Base-by-base conservation (phyloP, 2,797 vertebrate genomes). In the Aplochiton taeniatus region DNA sequence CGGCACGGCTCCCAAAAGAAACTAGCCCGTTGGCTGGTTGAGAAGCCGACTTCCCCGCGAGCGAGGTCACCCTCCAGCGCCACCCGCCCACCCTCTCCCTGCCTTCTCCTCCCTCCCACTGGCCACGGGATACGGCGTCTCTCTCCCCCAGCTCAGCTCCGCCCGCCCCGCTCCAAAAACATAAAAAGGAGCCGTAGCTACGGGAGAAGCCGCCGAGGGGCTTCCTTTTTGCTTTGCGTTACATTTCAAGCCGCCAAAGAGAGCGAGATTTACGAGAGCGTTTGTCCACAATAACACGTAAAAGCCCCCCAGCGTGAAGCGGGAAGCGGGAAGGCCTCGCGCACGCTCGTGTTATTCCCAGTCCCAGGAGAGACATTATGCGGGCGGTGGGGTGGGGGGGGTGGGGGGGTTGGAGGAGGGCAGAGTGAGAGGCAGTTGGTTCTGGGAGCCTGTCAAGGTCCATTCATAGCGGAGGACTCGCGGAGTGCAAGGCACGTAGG, bases 281-380 rank as follows among this genome's bases (percentile, higher is more conserved):
- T 75, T 77, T 76, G 78, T 90, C 85, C 84, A 72, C 66, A 84
- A 84, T 83, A 90, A 87, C 81, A 84, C 73, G 84, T 80, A 83
- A 82, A 87, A 86, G 58, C 61, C 63, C 48, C 67, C 7, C 43
- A 65, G 56, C 69, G 43, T 64, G 69, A 80, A 75, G 79, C 52
- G 52, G 63, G 69, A 80, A 75, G 79, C 52, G 52, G 63, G 72
- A 77, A 80, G 72, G 78, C 65, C 65, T 68, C 65, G 46, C 8
- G 42, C 57, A 11, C 20, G 63, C 44, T 73, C 77, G 72, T 83
- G 83, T 82, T 67, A 76, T 84, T 84, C 72, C 46, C 44, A 66
- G 55, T 76, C 75, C 65, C 78, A 78, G 63, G 55, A 82, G 68
- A 68, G 68, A 56, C 9, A 52, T 74, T 81, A 61, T 72, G 51